These are phyloP conservation scores for Nemoura dubitans DNA, from an alignment of 2,888 invertebrate genomes.

Conservation along the genomic window DNA sequence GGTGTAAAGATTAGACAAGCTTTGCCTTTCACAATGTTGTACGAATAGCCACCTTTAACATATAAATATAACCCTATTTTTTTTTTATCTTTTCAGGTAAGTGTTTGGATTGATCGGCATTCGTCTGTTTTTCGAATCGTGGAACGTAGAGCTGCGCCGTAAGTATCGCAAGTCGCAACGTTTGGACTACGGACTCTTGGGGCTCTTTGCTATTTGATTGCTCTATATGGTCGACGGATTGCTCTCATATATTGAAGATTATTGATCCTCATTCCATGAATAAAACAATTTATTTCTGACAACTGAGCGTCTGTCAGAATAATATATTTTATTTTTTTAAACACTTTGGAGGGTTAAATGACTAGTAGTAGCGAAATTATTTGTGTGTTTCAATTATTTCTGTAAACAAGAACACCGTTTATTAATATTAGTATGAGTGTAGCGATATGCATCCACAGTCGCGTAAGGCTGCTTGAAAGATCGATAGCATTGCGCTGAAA, in stretches of 20 bases:
- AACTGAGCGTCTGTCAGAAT: background rate
- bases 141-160: background rate
- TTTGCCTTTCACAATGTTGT: background rate
- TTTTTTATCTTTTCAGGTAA: background rate
- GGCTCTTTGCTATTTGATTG: constrained; percentile 7
- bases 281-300: background rate
- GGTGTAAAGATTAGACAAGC: background rate
- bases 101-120: background rate
- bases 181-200: background rate
- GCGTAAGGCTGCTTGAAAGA: background rate
- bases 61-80: background rate
- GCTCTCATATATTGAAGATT: constrained; percentile 7
- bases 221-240: background rate
- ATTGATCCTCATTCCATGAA: background rate
- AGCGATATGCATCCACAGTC: background rate
- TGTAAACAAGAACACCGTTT: background rate
- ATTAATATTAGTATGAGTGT: background rate
- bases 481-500: background rate
- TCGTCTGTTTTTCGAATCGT: background rate
- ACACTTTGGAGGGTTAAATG: background rate
- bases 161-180: background rate
- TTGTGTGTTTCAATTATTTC: background rate
- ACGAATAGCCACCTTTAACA: background rate
- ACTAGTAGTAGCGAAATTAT: background rate
- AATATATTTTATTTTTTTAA: background rate